Conservation (phyloP, 2,113 vertebrate genomes). For the Centropristis striata region DNA sequence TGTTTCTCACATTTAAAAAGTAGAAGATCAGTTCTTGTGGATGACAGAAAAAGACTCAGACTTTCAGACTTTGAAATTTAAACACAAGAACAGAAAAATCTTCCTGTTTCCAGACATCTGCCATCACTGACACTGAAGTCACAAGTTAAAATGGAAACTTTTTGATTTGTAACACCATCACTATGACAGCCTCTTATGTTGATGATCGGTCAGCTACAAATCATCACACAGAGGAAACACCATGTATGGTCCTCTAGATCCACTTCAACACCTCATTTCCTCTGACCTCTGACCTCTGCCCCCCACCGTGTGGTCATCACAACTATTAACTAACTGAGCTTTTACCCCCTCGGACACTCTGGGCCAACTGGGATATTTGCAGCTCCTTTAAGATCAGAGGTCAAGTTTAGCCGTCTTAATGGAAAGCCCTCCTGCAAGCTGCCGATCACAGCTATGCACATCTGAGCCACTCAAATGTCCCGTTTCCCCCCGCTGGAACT, state of each 20-base stretch:
- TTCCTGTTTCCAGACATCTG: not conserved
- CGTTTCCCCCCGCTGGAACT: constrained; percentile 22
- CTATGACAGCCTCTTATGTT: not conserved
- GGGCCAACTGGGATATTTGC: constrained; percentile 45
- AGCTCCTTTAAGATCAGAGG: constrained; percentile 60
- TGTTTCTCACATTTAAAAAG: too few relatives aligned
- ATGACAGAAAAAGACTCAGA: too few relatives aligned
- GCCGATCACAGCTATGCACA: constrained; percentile 32
- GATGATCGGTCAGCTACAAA: not conserved
- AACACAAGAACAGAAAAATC: not conserved
- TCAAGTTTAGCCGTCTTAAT: constrained; percentile 55
- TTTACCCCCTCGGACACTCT: constrained; percentile 18
- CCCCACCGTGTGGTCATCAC: constrained; percentile 28
- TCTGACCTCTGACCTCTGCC: constrained; percentile 40
- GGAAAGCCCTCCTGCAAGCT: constrained; percentile 58
- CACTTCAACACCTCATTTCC: constrained; percentile 53
- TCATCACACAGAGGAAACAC: constrained; percentile 18
- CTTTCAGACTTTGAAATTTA: not conserved
- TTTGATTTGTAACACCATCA: not conserved
- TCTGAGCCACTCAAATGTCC: constrained; percentile 27
- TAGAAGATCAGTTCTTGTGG: too few relatives aligned
- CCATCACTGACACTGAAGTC: not conserved
- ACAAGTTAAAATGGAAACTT: not conserved
- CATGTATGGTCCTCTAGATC: not conserved
- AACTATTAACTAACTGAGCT: constrained; percentile 34